These are phyloP conservation scores for Liodrosophila aerea DNA, from an alignment of 2,888 invertebrate genomes.

Conservation along the genomic window DNA sequence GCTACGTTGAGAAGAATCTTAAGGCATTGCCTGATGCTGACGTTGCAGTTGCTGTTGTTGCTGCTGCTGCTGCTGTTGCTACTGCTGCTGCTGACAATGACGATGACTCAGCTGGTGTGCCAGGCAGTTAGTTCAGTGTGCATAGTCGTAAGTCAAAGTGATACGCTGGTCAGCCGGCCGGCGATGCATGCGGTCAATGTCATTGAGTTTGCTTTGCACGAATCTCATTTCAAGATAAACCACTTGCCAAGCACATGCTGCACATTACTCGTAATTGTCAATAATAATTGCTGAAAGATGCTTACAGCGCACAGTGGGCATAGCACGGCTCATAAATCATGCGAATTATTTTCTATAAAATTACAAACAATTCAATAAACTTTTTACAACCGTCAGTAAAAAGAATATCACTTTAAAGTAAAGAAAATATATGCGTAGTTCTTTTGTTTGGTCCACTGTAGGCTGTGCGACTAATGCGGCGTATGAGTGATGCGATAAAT, in stretches of 20 bases:
- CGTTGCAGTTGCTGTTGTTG: conserved; percentile 1
- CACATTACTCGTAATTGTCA: conserved; percentile 64
- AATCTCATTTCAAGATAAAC: conserved; percentile 80
- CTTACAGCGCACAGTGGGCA: conserved; percentile 33
- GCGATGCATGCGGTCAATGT: conserved; percentile 66
- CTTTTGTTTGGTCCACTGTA: conserved; percentile 7
- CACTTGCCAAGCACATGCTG: conserved; percentile 61
- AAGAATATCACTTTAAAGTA: no score
- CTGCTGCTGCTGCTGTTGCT: not conserved
- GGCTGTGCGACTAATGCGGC: conserved; percentile 24
- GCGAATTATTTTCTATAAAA: not conserved
- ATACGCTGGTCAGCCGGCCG: conserved; percentile 45
- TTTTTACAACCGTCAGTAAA: no score
- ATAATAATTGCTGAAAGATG: conserved; percentile 58
- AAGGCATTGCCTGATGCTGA: conserved; percentile 32
- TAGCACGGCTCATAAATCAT: not conserved
- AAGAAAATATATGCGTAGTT: no score
- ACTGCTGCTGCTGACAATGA: conserved; percentile 13
- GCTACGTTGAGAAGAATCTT: conserved; percentile 31
- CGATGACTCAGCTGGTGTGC: conserved; percentile 54
- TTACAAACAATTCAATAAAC: no score
- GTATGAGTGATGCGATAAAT: conserved; percentile 63
- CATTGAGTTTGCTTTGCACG: conserved; percentile 51
- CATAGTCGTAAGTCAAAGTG: conserved; percentile 5
- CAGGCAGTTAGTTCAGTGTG: no score